Conservation (phyloP, 2,888 invertebrate genomes). For the Pomacea canaliculata region DNA sequence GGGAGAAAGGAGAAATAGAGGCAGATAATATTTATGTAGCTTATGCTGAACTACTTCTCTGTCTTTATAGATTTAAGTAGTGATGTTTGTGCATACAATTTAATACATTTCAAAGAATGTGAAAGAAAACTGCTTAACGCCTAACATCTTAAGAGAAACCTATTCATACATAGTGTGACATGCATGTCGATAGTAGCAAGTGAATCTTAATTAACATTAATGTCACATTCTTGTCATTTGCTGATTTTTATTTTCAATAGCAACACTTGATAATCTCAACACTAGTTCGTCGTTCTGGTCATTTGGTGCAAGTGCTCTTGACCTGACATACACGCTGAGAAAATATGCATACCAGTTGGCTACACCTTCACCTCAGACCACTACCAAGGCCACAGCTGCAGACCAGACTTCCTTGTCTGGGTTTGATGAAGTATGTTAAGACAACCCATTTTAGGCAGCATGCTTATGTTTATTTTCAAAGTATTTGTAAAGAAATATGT, state of each 20-base stretch:
- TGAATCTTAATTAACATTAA: no score
- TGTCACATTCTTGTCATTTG: no score
- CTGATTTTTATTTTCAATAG: slow-evolving; percentile 29
- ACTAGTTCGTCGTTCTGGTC: slow-evolving; percentile 62
- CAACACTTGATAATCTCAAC: slow-evolving; percentile 47
- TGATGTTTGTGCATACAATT: no score
- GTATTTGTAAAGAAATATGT: no score
- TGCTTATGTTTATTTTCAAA: neutral
- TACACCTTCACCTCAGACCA: slow-evolving; percentile 58
- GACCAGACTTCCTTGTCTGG: slow-evolving; percentile 48
- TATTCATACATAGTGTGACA: no score
- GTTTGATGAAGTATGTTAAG: slow-evolving; percentile 51
- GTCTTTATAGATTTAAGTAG: no score
- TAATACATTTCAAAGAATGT: no score
- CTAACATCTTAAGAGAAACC: no score
- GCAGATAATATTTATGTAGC: slow-evolving; percentile 30
- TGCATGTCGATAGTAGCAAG: no score
- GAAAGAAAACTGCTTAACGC: no score
- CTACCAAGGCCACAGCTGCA: slow-evolving; percentile 46
- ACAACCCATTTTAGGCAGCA: no score
- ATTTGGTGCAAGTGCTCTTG: slow-evolving; percentile 57
- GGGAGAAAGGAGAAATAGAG: neutral
- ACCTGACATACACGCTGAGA: slow-evolving; percentile 56
- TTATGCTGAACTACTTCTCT: neutral
- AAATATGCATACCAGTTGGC: slow-evolving; percentile 66